Conservation (phyloP, 2,888 invertebrate genomes). For the Epiblema foenella region DNA sequence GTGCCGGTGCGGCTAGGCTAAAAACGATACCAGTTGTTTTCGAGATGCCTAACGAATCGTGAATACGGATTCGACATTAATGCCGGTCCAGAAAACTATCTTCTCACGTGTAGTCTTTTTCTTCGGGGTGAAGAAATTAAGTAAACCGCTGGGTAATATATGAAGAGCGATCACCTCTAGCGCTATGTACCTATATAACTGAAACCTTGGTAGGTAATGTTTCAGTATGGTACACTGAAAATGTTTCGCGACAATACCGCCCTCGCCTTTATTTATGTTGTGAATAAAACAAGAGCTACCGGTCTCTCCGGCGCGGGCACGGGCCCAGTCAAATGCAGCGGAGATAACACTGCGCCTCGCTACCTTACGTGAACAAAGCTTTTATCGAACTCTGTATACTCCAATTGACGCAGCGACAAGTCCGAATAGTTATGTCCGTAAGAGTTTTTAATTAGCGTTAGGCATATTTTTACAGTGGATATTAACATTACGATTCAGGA, state of each 20-base stretch:
- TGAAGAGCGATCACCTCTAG: too few species aligned
- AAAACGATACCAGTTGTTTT: neutral
- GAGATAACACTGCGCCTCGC: conserved; percentile 31
- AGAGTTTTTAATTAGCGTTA: neutral
- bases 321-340: conserved; percentile 35
- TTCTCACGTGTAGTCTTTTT: neutral
- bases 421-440: neutral
- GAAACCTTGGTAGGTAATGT: neutral
- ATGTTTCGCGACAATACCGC: conserved; percentile 12
- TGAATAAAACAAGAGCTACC: conserved; percentile 48
- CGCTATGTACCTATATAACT: neutral
- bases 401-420: neutral
- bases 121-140: neutral
- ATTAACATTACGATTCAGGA: neutral
- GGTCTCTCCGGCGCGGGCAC: conserved; percentile 37
- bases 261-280: conserved; percentile 29
- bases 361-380: conserved; percentile 28
- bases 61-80: too few species aligned
- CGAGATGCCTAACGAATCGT: conserved; percentile 8
- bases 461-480: neutral
- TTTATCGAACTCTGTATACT: conserved; percentile 22
- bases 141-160: neutral
- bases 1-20: neutral
- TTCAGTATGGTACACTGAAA: conserved; percentile 1
- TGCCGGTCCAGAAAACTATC: neutral